A percentile compares a stretch with the other conserved stretches of the same genome.
phyloP scores from a whole-genome alignment of 2,113 vertebrate species.

The Oostethus manadensis region DNA sequence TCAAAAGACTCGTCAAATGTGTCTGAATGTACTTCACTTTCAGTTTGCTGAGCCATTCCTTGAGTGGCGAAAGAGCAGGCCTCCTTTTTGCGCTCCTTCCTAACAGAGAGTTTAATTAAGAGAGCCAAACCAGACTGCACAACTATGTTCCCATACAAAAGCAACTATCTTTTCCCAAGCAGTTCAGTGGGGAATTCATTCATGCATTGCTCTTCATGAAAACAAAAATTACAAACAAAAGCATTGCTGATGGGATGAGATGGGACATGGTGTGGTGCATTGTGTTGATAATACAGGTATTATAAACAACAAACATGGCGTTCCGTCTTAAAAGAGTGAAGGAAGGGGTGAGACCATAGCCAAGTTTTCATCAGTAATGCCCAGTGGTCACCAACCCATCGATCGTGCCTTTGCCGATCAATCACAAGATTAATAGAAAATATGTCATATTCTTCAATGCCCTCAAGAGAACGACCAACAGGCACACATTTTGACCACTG shows the following conservation, averaged over 20 bases:
- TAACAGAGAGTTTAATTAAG: slow-evolving; percentile 29
- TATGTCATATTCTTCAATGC: too few species aligned
- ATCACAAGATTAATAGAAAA: too few species aligned
- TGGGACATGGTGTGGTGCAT: too few species aligned
- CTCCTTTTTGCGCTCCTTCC: slow-evolving; percentile 15
- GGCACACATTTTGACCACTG: too few species aligned
- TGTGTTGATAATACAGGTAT: neutral
- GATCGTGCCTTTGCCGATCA: too few species aligned
- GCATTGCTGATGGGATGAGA: neutral
- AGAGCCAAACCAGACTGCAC: slow-evolving; percentile 22
- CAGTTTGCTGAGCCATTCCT: slow-evolving; percentile 18
- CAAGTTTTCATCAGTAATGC: too few species aligned
- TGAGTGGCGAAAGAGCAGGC: slow-evolving; percentile 3
- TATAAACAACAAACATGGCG: neutral
- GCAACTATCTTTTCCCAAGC: slow-evolving; percentile 14
- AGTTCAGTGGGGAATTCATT: slow-evolving; percentile 15
- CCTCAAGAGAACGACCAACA: too few species aligned
- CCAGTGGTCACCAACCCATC: too few species aligned
- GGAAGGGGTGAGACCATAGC: neutral
- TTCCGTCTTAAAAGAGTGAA: neutral
- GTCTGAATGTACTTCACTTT: slow-evolving; percentile 29
- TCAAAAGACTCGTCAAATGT: slow-evolving; percentile 34
- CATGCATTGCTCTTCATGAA: slow-evolving; percentile 10
- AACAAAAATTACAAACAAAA: slow-evolving; percentile 2
- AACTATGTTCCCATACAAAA: slow-evolving; percentile 5